Base-by-base conservation (phyloP, 2,888 invertebrate genomes). In the Galeopsomyia nigrocyanea region DNA sequence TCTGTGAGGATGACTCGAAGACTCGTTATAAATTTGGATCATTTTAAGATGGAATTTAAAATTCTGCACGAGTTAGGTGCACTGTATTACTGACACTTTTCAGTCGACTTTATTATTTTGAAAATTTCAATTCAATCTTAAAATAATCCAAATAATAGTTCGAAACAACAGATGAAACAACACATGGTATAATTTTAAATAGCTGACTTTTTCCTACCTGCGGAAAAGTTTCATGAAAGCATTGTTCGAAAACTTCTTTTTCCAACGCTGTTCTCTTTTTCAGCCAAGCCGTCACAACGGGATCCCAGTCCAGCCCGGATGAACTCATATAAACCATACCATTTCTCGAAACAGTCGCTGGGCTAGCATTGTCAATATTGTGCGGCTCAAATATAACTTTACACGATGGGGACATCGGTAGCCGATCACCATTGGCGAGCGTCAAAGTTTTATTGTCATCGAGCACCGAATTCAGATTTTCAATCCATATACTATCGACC, bases 311-410 rank as follows among this genome's bases (percentile, higher is more conserved):
- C 62, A 98, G 87, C 0, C 97, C 98, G 0, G 98, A 98, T 0
- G 97, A 96, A 81, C 97, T 97, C 98, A 98, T 98, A 84, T 97
- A 98, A 6, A 96, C 95, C 95, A 95, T 95, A 70, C 96, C 96
- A 83, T 95, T 96, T 74, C 96, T 89, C 0, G 97, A 98, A 0
- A 98, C 98, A 0, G 98, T 98, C 0, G 98, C 98, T 1, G 98
- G 98, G 13, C 97, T 97, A 0, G 98, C 98, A 83, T 98, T 98
- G 84, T 98, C 98, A 75, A 98, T 97, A 84, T 98, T 98, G 85
- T 98, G 96, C 0, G 98, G 97, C 84, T 98, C 98, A 84, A 98
- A 98, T 79, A 98, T 95, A 69, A 98, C 95, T 88, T 98, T 98
- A 71, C 96, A 97, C 13, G 93, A 94, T 0, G 96, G 93, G 0